A percentile compares a stretch with the other conserved stretches of the same genome.
Conservation (phyloP, 30 jellyfish, hydroid and myxozoan genomes). For the Cassiopea xamachana region DNA sequence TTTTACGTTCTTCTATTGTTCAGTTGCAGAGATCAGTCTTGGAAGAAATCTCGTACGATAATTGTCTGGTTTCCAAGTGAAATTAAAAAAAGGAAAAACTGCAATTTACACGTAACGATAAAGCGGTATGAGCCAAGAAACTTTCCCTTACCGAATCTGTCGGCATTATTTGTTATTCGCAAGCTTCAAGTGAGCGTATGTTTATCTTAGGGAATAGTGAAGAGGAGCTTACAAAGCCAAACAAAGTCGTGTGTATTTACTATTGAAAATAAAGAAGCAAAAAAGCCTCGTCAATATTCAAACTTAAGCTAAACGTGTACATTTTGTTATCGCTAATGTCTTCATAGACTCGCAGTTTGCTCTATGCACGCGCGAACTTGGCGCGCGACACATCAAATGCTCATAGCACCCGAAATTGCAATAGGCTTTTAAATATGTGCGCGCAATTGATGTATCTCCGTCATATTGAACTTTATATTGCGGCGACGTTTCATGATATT, state of each 20-base stretch:
- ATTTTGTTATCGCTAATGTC: not conserved
- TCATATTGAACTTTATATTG: not conserved
- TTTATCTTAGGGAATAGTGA: not conserved
- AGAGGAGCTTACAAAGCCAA: slow-evolving; percentile 9
- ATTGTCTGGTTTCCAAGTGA: not conserved
- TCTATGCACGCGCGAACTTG: slow-evolving; percentile 36
- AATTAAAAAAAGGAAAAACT: no score
- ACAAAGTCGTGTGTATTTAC: slow-evolving; percentile 63
- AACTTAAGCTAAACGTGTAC: slow-evolving; percentile 38
- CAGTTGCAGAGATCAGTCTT: not conserved
- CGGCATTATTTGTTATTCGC: not conserved
- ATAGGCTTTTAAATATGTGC: not conserved
- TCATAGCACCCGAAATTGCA: not conserved
- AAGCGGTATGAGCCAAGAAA: no score
- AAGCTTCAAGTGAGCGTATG: not conserved
- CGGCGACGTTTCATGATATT: not conserved
- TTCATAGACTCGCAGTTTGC: not conserved
- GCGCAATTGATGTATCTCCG: slow-evolving; percentile 12
- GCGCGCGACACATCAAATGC: no score
- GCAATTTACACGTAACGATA: no score
- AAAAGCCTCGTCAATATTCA: slow-evolving; percentile 5
- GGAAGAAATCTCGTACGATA: not conserved
- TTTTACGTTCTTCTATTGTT: not conserved
- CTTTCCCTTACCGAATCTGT: not conserved
- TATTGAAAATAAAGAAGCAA: slow-evolving; percentile 4